phyloP scores from a whole-genome alignment of 2,888 invertebrate species.

The Saturnia pavonia region DNA sequence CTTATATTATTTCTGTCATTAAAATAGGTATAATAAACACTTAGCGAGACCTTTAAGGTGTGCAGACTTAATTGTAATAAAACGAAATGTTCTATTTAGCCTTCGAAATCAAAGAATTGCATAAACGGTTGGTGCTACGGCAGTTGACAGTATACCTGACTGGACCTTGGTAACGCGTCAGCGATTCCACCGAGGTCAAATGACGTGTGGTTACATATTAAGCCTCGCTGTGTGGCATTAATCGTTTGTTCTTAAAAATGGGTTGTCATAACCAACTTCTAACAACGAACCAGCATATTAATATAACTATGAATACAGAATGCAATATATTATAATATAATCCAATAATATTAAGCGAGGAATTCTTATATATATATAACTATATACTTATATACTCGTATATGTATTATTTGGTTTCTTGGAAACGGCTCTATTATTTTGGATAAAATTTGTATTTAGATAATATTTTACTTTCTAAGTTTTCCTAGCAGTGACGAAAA shows the following conservation, averaged over 20 bases:
- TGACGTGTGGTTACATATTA: constrained; percentile 1
- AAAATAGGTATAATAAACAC: not conserved
- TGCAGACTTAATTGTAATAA: not conserved
- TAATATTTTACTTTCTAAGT: too few species aligned
- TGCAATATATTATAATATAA: too few species aligned
- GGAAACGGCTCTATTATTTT: too few species aligned
- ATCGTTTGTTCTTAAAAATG: not conserved
- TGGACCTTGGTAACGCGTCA: constrained; percentile 31
- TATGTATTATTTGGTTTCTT: too few species aligned
- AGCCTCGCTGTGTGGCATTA: not conserved
- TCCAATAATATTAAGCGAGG: too few species aligned
- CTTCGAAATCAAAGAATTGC: not conserved
- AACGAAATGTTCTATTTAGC: not conserved
- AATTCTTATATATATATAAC: too few species aligned
- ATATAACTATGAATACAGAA: not conserved
- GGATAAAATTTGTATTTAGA: too few species aligned
- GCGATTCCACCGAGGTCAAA: constrained; percentile 21
- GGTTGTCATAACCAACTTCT: not conserved
- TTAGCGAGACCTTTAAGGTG: not conserved
- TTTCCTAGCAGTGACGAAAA: too few species aligned
- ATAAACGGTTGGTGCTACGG: not conserved
- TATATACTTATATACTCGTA: too few species aligned
- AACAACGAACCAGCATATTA: not conserved
- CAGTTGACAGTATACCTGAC: not conserved
- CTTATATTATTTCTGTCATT: not conserved